Conservation (phyloP, 2,113 vertebrate species). For the Climacteris rufus region DNA sequence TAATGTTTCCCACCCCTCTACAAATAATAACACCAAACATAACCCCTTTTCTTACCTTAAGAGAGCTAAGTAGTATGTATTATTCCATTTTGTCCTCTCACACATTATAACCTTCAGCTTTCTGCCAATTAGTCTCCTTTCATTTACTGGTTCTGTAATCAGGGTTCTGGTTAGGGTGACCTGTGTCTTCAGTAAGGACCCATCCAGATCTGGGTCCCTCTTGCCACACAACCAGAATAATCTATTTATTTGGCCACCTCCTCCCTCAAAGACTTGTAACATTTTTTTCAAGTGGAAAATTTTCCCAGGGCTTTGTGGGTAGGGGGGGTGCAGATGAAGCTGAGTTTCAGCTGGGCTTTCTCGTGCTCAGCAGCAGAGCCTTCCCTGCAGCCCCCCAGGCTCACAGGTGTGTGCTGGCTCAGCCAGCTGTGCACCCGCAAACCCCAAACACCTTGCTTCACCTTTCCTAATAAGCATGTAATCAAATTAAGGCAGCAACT, state of each 20-base stretch:
- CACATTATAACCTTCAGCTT: rapidly evolving
- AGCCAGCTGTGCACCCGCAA: background rate
- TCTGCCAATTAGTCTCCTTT: rapidly evolving
- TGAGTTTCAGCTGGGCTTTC: background rate
- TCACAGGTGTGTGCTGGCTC: background rate
- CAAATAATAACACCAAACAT: rapidly evolving
- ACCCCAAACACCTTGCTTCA: background rate
- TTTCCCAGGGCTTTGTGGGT: background rate
- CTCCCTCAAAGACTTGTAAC: background rate
- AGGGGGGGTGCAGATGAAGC: background rate
- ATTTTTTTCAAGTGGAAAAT: rapidly evolving
- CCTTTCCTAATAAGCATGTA: background rate
- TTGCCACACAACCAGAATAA: background rate
- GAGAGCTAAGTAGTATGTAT: rapidly evolving
- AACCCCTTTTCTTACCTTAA: background rate
- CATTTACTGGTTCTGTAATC: background rate
- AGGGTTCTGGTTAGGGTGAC: background rate
- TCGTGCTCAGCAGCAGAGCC: background rate
- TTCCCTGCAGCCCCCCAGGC: background rate
- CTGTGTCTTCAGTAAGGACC: rapidly evolving
- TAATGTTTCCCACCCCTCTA: rapidly evolving
- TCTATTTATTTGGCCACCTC: background rate
- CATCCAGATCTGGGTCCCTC: background rate
- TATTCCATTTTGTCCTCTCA: rapidly evolving
- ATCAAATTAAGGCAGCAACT: background rate